Evolutionary conservation across 2,888 invertebrate species (phyloP).

Genomic region (Tethea ocularis): DNA sequence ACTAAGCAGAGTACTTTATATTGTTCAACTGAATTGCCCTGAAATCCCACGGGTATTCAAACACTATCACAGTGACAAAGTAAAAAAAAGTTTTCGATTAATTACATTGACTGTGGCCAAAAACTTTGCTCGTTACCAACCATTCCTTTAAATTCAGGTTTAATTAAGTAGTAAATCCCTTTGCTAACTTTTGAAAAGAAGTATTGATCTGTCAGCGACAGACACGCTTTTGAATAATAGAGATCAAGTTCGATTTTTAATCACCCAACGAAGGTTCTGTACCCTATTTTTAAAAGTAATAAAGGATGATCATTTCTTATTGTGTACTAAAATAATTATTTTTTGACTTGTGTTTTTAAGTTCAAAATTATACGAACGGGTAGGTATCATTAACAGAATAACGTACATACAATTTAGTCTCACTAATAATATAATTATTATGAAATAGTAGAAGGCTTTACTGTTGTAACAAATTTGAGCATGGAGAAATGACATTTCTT

Average conservation of each 20-base stretch:
- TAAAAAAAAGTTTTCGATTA: conserved; percentile 71
- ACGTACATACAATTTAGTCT: neutral
- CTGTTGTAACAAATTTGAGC: neutral
- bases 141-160: conserved; percentile 73
- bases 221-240: conserved; percentile 17
- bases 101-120: conserved; percentile 76
- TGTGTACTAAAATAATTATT: no score
- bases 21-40: conserved; percentile 11
- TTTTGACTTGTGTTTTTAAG: no score
- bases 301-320: neutral
- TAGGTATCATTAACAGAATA: neutral
- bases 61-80: conserved; percentile 51
- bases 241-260: neutral
- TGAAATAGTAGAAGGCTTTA: neutral
- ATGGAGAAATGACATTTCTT: neutral
- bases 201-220: conserved; percentile 72
- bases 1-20: neutral
- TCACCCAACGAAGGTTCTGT: neutral
- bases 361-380: no score
- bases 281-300: neutral
- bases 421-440: neutral
- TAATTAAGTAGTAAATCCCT: conserved; percentile 74
- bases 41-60: conserved; percentile 26
- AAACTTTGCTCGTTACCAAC: conserved; percentile 79
- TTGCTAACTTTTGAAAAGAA: conserved; percentile 66